phyloP scores from a whole-genome alignment of 2,888 invertebrate genomes.

The Pocota personata region DNA sequence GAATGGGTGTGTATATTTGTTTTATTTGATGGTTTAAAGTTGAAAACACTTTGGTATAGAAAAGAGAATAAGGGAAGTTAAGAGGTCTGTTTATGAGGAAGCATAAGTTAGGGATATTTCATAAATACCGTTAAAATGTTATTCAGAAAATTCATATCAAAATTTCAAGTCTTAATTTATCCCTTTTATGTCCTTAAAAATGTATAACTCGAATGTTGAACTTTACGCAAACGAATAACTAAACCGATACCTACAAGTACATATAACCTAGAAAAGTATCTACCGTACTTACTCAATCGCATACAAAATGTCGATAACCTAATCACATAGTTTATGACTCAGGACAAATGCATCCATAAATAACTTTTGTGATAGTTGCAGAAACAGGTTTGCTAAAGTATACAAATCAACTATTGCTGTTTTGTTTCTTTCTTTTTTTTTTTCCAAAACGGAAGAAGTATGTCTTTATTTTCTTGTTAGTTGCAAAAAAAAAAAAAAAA shows the following conservation, averaged over 20 bases:
- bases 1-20: background rate
- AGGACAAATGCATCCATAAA: background rate
- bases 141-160: no score
- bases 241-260: no score
- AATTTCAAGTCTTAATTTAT: no score
- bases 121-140: no score
- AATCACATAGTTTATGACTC: background rate
- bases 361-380: background rate
- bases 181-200: no score
- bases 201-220: no score
- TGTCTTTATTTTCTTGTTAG: background rate
- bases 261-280: background rate
- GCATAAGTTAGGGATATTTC: no score
- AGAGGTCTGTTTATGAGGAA: no score
- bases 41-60: background rate
- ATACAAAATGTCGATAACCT: background rate
- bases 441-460: background rate
- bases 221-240: no score
- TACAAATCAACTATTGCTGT: background rate
- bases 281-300: background rate
- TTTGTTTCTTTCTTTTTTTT: background rate
- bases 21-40: background rate
- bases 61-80: background rate
- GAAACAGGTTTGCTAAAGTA: background rate
- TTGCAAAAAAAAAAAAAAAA: background rate